These are phyloP conservation scores for Lottia scabra DNA, from an alignment of 2,888 invertebrate species.

Conservation along the genomic window DNA sequence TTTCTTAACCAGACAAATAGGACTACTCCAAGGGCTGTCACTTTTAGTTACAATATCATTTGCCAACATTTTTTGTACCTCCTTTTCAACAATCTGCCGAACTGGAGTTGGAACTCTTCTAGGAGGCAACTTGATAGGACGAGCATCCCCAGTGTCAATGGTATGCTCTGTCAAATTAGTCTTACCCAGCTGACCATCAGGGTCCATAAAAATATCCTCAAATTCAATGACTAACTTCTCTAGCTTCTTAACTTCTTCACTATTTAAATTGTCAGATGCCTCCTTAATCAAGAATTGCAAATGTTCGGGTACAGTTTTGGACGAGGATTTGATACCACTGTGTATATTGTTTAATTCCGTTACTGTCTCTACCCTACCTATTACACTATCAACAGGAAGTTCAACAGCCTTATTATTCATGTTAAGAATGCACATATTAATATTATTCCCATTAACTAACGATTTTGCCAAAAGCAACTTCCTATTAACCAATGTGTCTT, in stretches of 20 bases:
- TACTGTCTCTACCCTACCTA: not conserved
- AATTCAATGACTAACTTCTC: not conserved
- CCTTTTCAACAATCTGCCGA: too few species aligned
- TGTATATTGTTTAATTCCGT: not conserved
- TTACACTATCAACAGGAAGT: not conserved
- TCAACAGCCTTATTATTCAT: not conserved
- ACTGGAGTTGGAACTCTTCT: not conserved
- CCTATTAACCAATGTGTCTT: not conserved
- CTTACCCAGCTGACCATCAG: not conserved
- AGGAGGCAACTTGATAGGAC: not conserved
- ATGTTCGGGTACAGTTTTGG: not conserved
- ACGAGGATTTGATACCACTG: not conserved
- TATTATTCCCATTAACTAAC: not conserved
- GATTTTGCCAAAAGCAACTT: not conserved
- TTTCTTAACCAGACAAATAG: not conserved
- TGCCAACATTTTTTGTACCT: not conserved
- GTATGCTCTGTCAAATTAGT: not conserved
- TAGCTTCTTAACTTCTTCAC: not conserved
- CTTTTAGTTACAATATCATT: not conserved
- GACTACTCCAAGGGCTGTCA: not conserved
- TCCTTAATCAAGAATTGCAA: not conserved
- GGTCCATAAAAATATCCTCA: not conserved
- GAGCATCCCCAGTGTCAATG: not conserved
- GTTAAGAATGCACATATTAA: not conserved
- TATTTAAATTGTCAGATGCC: not conserved